These are phyloP conservation scores for Rhabdomys pumilio DNA, from an alignment of 2,797 vertebrate genomes.

Conservation along the genomic window DNA sequence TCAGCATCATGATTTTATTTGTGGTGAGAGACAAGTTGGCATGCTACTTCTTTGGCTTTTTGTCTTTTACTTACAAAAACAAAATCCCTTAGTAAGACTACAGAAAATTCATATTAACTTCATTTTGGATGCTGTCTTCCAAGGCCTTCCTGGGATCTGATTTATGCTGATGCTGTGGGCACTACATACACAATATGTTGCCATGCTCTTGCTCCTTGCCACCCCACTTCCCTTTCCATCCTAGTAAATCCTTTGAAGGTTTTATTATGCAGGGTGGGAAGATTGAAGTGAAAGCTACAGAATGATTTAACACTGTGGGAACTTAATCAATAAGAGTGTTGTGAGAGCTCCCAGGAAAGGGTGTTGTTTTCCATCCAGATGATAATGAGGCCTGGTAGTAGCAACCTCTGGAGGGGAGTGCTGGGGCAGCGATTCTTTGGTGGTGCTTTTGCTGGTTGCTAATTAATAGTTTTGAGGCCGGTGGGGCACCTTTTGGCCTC, in stretches of 20 bases:
- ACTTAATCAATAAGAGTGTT: conserved; percentile 92
- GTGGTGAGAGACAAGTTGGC: conserved; percentile 55
- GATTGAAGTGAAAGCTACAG: conserved; percentile 89
- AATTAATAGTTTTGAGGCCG: conserved; percentile 91
- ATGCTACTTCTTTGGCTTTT: not conserved
- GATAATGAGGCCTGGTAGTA: conserved; percentile 92
- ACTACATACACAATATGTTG: conserved; percentile 84
- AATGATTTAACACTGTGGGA: conserved; percentile 92
- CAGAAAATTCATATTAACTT: conserved; percentile 85
- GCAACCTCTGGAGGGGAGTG: conserved; percentile 90
- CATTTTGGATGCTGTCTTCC: conserved; percentile 81
- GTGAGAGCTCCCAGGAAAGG: conserved; percentile 89
- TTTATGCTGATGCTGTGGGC: conserved; percentile 78
- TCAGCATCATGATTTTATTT: conserved; percentile 76
- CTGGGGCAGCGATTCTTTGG: conserved; percentile 86
- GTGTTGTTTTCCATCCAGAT: conserved; percentile 92
- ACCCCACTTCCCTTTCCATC: conserved; percentile 81
- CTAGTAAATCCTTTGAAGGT: conserved; percentile 89
- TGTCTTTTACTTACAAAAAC: conserved; percentile 1
- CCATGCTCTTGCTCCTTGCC: conserved; percentile 82
- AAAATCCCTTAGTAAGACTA: conserved; percentile 71
- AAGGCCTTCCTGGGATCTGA: conserved; percentile 79
- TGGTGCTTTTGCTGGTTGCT: conserved; percentile 89
- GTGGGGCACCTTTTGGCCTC: conserved; percentile 87
- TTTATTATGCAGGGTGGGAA: conserved; percentile 90